Conservation (phyloP, 2,888 invertebrate species). For the Mesorhabditis sp. region DNA sequence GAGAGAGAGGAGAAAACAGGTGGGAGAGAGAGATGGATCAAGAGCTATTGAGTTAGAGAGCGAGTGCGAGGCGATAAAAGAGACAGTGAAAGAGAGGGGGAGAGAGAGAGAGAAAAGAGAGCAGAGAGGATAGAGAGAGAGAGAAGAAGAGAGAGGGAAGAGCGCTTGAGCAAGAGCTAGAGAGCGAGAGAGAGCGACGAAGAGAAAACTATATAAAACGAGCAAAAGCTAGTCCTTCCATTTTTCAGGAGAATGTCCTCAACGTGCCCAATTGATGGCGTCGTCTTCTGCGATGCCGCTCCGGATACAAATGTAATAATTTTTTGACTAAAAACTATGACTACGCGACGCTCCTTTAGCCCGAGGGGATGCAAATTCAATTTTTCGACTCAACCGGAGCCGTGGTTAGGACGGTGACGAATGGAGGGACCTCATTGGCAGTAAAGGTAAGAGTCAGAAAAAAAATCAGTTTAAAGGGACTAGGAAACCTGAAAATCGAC, state of each 20-base stretch:
- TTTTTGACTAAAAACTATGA: not conserved
- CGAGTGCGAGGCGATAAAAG: too few species aligned
- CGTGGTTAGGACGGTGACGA: slow-evolving; percentile 13
- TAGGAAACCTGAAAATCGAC: too few species aligned
- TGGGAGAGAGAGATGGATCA: not conserved
- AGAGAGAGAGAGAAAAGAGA: too few species aligned
- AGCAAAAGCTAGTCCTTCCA: not conserved
- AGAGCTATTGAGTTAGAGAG: not conserved
- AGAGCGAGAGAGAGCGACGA: too few species aligned
- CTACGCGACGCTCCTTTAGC: slow-evolving; percentile 16
- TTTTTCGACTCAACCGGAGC: slow-evolving; percentile 14
- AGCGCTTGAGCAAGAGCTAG: too few species aligned
- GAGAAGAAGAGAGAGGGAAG: too few species aligned
- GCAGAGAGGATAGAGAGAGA: too few species aligned
- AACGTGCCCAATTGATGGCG: slow-evolving; percentile 25
- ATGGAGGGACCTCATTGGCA: not conserved
- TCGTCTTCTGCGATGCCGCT: slow-evolving; percentile 26
- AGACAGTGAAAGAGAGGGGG: too few species aligned
- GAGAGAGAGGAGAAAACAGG: too few species aligned
- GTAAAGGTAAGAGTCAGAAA: not conserved
- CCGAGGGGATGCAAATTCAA: slow-evolving; percentile 14
- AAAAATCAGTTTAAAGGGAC: too few species aligned
- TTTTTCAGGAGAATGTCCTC: slow-evolving; percentile 22
- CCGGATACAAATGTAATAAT: slow-evolving; percentile 22
- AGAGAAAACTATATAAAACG: too few species aligned